Base-by-base conservation (phyloP, 2,888 invertebrate genomes). In the Temnothorax rugatulus region DNA sequence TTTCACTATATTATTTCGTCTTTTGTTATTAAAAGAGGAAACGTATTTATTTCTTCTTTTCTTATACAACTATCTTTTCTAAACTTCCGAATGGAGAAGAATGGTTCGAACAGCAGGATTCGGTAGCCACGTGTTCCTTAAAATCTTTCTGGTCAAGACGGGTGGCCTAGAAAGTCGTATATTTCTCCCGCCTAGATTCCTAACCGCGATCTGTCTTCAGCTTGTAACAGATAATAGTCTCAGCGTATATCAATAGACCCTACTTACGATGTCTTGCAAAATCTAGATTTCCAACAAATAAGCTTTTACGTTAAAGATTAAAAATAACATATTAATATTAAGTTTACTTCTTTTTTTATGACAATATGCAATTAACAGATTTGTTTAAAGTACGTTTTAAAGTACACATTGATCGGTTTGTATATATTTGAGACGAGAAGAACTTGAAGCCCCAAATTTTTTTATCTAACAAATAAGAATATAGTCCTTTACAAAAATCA, bases 81-180 rank as follows among this genome's bases (percentile, higher is more conserved):
- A 75, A 63, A 57, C 9, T 54, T 21, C 8, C 44, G 18, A 44
- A 52, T n/a, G 9, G 13, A 64, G 63, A 73, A 57, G 13, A 54
- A 79, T 54, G 59, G 11, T 0, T 64, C 64, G 38, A 75, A 41
- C 52, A 59, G 73, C 18, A 25, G 69, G 57, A 69, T 83, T 59
- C 86, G n/a, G 83, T 86, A 83, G 86, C 79, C 50, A 61, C 66
- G 52, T 73, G 66, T 83, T 79, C 68, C 73, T 77, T 68, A 77
- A 69, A 82, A 77, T 79, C 61, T 64, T 84, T 84, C 50, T 47
- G n/a, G 29, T 73, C 75, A 61, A 84, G 86, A 90, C 92, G 93
- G 92, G 93, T 93, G 94, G 93, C 91, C 90, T 90, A 85, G 90
- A 91, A 91, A 91, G 91, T 91, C 92, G 91, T 92, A 93, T 93